Evolutionary conservation across 1,140 invertebrate genomes (phyloP).

Genomic region (Triops cancriformis): DNA sequence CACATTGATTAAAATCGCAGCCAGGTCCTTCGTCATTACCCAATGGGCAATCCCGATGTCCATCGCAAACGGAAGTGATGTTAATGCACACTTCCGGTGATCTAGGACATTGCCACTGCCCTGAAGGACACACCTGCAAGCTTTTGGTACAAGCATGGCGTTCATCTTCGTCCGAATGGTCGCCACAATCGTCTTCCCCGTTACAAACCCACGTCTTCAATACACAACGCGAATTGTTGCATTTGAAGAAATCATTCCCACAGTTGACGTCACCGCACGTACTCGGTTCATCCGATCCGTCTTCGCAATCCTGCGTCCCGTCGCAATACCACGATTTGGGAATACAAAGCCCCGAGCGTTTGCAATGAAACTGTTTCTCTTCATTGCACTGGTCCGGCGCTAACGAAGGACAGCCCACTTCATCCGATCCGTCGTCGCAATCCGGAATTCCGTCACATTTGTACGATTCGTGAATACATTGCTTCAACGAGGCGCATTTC

Average conservation of each 20-base stretch:
- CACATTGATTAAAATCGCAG: slow-evolving; percentile 69
- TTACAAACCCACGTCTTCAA: slow-evolving; percentile 93
- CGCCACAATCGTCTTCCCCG: slow-evolving; percentile 89
- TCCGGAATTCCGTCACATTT: slow-evolving; percentile 87
- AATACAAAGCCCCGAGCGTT: slow-evolving; percentile 78
- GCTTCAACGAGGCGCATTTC: slow-evolving; percentile 79
- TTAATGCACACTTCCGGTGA: slow-evolving; percentile 67
- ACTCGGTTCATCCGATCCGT: slow-evolving; percentile 80
- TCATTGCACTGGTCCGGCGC: slow-evolving; percentile 75
- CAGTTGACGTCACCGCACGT: slow-evolving; percentile 61
- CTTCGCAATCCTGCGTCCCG: slow-evolving; percentile 81
- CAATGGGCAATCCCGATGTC: slow-evolving; percentile 77
- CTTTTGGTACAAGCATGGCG: slow-evolving; percentile 41
- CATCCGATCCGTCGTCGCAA: slow-evolving; percentile 86
- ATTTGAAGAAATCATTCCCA: slow-evolving; percentile 69
- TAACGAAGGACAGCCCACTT: slow-evolving; percentile 47
- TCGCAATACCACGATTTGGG: slow-evolving; percentile 91
- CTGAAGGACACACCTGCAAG: slow-evolving; percentile 53
- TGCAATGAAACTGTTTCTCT: slow-evolving; percentile 77
- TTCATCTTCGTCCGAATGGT: slow-evolving; percentile 80
- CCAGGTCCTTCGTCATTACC: slow-evolving; percentile 80
- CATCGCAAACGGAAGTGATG: slow-evolving; percentile 69
- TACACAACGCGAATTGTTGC: slow-evolving; percentile 80
- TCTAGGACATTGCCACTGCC: slow-evolving; percentile 76
- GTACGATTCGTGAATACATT: slow-evolving; percentile 87